These are phyloP conservation scores for Phthorimaea operculella DNA, from an alignment of 1,140 invertebrate genomes.

Conservation along the genomic window DNA sequence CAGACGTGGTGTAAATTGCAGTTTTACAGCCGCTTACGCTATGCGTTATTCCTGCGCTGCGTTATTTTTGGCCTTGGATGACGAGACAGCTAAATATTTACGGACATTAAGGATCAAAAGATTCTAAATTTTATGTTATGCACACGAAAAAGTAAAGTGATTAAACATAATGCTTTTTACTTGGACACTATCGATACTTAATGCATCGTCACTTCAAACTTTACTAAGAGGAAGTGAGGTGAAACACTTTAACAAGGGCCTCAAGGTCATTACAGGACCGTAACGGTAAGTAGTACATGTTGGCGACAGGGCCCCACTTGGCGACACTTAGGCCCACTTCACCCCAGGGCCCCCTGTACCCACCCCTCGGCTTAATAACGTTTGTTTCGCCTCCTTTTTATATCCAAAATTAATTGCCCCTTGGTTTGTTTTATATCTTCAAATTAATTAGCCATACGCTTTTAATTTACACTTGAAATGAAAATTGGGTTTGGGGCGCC, in stretches of 20 bases:
- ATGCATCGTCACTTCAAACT: conserved; percentile 41
- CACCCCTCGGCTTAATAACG: background rate
- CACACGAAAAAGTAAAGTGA: too few species aligned
- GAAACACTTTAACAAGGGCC: conserved; percentile 53
- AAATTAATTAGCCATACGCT: background rate
- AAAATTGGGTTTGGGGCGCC: background rate
- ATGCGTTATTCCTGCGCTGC: too few species aligned
- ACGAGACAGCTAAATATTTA: too few species aligned
- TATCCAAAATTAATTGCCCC: background rate
- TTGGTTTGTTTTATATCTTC: background rate
- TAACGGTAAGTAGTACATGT: conserved; percentile 48
- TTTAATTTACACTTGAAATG: background rate
- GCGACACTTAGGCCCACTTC: conserved; percentile 21
- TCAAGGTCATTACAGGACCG: conserved; percentile 39
- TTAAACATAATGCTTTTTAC: too few species aligned
- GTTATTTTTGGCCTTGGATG: too few species aligned
- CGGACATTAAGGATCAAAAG: too few species aligned
- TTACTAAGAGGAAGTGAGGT: conserved; percentile 32
- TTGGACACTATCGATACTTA: conserved; percentile 35
- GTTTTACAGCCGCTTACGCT: too few species aligned
- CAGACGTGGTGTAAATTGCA: too few species aligned
- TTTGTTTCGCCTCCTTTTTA: background rate
- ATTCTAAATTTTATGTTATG: too few species aligned
- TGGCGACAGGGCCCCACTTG: conserved; percentile 35
- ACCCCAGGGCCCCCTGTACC: background rate